Conservation (phyloP, 2,113 vertebrate genomes). For the Ancistrus triradiatus region DNA sequence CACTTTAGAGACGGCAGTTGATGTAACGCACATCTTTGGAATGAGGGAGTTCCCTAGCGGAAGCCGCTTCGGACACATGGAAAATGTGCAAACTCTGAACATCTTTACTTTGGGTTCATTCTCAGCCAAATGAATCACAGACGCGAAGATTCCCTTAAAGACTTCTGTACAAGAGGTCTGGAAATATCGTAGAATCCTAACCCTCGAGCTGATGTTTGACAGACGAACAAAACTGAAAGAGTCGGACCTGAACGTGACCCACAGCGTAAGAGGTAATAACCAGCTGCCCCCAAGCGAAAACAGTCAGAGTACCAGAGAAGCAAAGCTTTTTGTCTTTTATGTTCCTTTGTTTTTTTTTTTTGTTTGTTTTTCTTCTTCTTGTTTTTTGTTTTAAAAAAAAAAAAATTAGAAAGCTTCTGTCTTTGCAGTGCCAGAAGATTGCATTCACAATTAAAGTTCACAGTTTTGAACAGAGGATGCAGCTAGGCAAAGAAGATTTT, state of each 20-base stretch:
- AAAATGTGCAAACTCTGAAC: no score
- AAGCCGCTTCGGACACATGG: no score
- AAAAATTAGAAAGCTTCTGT: slow-evolving; percentile 50
- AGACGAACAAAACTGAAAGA: neutral
- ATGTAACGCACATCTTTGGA: no score
- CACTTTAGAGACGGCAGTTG: no score
- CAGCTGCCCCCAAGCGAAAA: slow-evolving; percentile 41
- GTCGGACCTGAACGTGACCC: slow-evolving; percentile 47
- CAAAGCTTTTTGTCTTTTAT: slow-evolving; percentile 50
- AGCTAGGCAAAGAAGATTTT: slow-evolving; percentile 50
- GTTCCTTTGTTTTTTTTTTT: slow-evolving; percentile 35
- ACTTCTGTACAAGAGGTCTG: no score
- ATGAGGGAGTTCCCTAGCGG: no score
- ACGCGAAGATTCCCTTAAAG: no score
- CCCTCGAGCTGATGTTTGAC: neutral
- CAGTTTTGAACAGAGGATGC: slow-evolving; percentile 58
- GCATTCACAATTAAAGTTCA: slow-evolving; percentile 59
- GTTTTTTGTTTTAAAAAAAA: slow-evolving; percentile 42
- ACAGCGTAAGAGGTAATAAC: slow-evolving; percentile 43
- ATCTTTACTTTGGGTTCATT: no score
- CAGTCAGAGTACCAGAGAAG: slow-evolving; percentile 50
- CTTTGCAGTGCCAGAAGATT: slow-evolving; percentile 49
- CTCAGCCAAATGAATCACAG: no score
- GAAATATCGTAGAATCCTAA: no score
- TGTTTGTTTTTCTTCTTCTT: slow-evolving; percentile 42